Evolutionary conservation across 2,888 invertebrate species (phyloP), one percentile per base, ranked within the genome.

Genomic region (Mythimna ferrago): DNA sequence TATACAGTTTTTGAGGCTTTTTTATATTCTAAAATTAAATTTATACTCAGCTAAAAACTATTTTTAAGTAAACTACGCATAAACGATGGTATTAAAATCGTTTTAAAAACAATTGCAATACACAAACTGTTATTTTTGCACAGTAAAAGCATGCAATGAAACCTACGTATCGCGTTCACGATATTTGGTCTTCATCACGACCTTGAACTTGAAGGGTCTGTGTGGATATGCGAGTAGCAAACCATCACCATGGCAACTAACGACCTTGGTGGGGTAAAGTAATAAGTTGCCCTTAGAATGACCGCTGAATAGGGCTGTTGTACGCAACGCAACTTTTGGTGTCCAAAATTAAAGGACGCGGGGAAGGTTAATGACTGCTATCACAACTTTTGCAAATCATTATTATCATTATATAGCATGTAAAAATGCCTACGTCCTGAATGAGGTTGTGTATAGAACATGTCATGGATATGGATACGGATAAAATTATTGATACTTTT

Each of bases 171-270:
- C 58, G 32, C 35, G 19, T 19, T 53, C 51, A 9, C 51, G 35
- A 68, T 80, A 64, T n/a, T 81, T 65, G 48, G 51, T 66, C 51
- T 56, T 51, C 54, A 74, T 48, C 61, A 38, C 19, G 48, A 41
- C 80, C 84, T 83, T 83, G 80, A 83, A 83, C 83, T 71, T 58
- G 60, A 21, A 21, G 35, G 61, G 19, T 19, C 16, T 64, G 35
- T 66, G 77, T 77, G 71, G 54, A 35, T 75, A 73, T 57, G 54
- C 9, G 48, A 66, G 73, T 63, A 68, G 32, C 32, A 62, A 51
- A 65, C 26, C n/a, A 56, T 76, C 67, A 62, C 81, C 62, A 80
- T 83, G 65, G 76, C 19, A 44, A 81, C 80, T 21, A 57, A 62
- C 60, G 58, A 73, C 80, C 80, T 80, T 83, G 68, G 35, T 26